Evolutionary conservation across 2,113 vertebrate genomes (phyloP).

Genomic region (Odobenus rosmarus): DNA sequence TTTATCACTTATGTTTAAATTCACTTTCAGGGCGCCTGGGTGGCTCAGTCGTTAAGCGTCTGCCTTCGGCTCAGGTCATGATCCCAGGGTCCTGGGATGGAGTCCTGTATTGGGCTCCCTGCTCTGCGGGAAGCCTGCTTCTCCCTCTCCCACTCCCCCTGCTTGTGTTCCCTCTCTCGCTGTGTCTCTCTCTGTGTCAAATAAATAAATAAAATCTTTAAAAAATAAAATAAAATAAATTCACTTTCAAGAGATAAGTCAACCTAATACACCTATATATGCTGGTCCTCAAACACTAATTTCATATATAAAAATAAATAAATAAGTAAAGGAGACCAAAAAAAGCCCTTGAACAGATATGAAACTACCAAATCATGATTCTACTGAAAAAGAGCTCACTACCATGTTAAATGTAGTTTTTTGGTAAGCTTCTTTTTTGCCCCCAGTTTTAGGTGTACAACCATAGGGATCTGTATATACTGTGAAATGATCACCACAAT

Average conservation of each 20-base stretch:
- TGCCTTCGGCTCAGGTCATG: too few species aligned
- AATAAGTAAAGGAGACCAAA: background rate
- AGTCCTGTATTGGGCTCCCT: too few species aligned
- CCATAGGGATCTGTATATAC: background rate
- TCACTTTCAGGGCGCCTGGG: background rate
- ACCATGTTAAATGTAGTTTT: background rate
- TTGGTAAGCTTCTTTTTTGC: background rate
- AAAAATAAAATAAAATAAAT: background rate
- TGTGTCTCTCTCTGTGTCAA: too few species aligned
- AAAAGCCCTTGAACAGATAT: background rate
- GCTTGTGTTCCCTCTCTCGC: too few species aligned
- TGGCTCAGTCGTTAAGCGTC: too few species aligned
- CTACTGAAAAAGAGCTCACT: constrained; percentile 2
- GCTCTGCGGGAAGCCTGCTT: too few species aligned
- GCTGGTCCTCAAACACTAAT: background rate
- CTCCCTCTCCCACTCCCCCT: too few species aligned
- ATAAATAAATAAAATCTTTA: too few species aligned
- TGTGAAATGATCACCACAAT: background rate
- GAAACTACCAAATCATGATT: background rate
- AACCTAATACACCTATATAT: background rate
- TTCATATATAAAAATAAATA: constrained; percentile 41
- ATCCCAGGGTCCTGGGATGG: too few species aligned
- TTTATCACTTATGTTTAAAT: constrained; percentile 25
- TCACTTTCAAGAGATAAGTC: background rate
- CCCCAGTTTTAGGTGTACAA: background rate